Evolutionary conservation across 64 coral and sea anemone species (phyloP).

Genomic region (Montipora sp.): DNA sequence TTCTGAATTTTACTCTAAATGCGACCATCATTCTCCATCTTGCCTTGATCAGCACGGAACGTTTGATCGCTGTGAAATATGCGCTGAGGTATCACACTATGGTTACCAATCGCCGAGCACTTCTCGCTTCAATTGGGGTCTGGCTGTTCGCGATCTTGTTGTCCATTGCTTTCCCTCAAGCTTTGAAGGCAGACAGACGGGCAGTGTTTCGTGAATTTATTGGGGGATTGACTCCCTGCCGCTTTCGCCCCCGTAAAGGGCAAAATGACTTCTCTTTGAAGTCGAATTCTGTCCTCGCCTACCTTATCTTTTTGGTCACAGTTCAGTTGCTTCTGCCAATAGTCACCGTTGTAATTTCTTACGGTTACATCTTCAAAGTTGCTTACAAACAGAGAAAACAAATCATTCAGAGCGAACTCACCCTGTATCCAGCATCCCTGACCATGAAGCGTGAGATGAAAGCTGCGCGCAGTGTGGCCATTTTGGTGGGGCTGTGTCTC

Average conservation of each 20-base stretch:
- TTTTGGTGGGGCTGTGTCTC: constrained; percentile 34
- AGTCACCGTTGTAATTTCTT: background rate
- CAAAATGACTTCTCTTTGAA: background rate
- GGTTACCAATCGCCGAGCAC: constrained; percentile 12
- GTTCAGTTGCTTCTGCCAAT: background rate
- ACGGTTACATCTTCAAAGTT: background rate
- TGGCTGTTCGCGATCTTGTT: background rate
- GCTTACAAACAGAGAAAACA: constrained; percentile 5
- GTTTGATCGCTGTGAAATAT: constrained; percentile 30
- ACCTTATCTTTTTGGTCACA: constrained; percentile 1
- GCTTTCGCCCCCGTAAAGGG: background rate
- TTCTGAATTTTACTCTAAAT: background rate
- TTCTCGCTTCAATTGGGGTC: background rate
- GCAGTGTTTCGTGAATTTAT: background rate
- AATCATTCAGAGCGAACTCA: background rate
- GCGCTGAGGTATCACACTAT: constrained; percentile 28
- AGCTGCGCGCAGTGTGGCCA: constrained; percentile 11
- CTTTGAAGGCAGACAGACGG: background rate
- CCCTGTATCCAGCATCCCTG: background rate
- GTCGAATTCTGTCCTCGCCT: background rate
- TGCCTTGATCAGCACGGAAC: constrained; percentile 25
- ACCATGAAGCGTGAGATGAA: constrained; percentile 2
- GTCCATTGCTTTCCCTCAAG: background rate
- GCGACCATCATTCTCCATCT: constrained; percentile 17
- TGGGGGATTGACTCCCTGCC: background rate